Conservation (phyloP, 1,140 invertebrate genomes). For the Drosophila novamexicana region DNA sequence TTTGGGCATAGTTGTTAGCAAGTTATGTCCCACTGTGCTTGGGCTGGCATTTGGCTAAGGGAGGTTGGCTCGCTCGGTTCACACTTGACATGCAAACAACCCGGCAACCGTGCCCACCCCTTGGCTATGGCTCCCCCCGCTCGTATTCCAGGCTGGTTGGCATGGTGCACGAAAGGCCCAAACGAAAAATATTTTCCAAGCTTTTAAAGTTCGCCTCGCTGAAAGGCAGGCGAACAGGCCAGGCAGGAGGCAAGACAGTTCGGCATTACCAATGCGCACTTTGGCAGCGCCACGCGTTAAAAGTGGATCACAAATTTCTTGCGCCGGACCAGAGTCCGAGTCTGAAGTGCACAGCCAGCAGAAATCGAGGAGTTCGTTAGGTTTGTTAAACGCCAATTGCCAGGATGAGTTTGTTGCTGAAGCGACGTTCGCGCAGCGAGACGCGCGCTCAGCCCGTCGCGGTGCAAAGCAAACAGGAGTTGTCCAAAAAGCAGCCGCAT, state of each 20-base stretch:
- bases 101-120: conserved; percentile 10
- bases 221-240: conserved; percentile 1
- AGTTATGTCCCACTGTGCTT: conserved; percentile 27
- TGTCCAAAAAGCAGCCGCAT: background rate
- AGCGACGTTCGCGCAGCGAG: conserved; percentile 74
- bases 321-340: background rate
- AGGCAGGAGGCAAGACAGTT: conserved; percentile 17
- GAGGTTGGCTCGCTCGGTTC: conserved; percentile 21
- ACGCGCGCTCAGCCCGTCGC: conserved; percentile 52
- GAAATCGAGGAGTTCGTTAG: no score
- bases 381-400: background rate
- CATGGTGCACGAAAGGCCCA: conserved; percentile 78
- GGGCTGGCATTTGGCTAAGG: conserved; percentile 6
- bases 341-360: background rate
- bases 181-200: conserved; percentile 74
- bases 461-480: conserved; percentile 21
- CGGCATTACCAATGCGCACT: conserved; percentile 29
- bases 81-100: conserved; percentile 59
- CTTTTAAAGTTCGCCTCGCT: conserved; percentile 8
- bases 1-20: background rate
- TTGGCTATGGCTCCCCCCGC: background rate
- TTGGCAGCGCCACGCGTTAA: conserved; percentile 16
- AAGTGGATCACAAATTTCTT: conserved; percentile 2
- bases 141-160: conserved; percentile 49
- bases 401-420: conserved; percentile 68